phyloP scores from a whole-genome alignment of 2,888 invertebrate genomes.

The Yponomeuta cagnagella region DNA sequence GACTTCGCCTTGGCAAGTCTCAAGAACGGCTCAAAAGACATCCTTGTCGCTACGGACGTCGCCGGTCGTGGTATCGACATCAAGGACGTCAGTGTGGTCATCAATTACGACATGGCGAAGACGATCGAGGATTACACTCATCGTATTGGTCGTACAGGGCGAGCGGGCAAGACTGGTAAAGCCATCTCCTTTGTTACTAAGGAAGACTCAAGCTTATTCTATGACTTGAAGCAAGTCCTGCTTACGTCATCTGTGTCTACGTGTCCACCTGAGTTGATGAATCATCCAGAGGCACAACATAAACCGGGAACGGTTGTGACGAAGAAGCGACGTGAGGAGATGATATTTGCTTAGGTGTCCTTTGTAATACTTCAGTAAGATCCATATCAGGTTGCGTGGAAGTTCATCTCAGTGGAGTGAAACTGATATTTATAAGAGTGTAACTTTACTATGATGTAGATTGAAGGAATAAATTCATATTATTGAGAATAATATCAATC shows the following conservation, averaged over 20 bases:
- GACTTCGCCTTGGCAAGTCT: slow-evolving; percentile 98
- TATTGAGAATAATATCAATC: too few relatives aligned
- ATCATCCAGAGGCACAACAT: slow-evolving; percentile 98
- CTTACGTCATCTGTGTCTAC: slow-evolving; percentile 92
- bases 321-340: slow-evolving; percentile 94
- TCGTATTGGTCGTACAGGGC: slow-evolving; percentile 99
- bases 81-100: slow-evolving; percentile 98
- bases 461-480: too few relatives aligned
- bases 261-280: slow-evolving; percentile 96
- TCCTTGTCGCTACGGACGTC: slow-evolving; percentile 99
- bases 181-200: slow-evolving; percentile 98
- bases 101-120: slow-evolving; percentile 99
- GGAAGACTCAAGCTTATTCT: slow-evolving; percentile 96
- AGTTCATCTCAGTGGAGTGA: too few relatives aligned
- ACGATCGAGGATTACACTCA: slow-evolving; percentile 98
- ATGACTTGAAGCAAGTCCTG: slow-evolving; percentile 95
- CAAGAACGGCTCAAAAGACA: slow-evolving; percentile 97
- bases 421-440: too few relatives aligned
- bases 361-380: neutral
- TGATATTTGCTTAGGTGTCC: slow-evolving; percentile 88
- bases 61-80: slow-evolving; percentile 99
- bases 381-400: too few relatives aligned
- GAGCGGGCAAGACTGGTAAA: slow-evolving; percentile 97
- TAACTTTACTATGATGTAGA: too few relatives aligned
- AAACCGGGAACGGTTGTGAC: slow-evolving; percentile 97